phyloP scores from a whole-genome alignment of 2,888 invertebrate species.

The Miltochrista miniata region DNA sequence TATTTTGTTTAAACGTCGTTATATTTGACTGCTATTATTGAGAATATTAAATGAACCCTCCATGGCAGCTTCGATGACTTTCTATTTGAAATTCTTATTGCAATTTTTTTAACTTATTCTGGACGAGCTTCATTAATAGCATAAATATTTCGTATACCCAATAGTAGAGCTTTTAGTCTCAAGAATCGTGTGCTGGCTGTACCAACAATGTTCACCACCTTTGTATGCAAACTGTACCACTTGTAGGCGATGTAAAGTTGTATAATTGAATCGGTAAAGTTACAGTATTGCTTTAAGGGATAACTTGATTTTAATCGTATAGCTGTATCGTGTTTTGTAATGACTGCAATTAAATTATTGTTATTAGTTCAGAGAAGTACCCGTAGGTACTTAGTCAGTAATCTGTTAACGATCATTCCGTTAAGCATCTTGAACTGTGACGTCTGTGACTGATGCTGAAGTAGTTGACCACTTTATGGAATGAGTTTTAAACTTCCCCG shows the following conservation, averaged over 20 bases:
- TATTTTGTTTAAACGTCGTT: neutral
- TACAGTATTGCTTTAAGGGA: conserved; percentile 3
- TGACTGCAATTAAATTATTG: conserved; percentile 10
- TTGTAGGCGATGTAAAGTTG: conserved; percentile 1
- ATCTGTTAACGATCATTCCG: too few relatives aligned
- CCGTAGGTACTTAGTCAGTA: too few relatives aligned
- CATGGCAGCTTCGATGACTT: neutral
- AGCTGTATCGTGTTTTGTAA: conserved; percentile 3
- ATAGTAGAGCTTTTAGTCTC: neutral
- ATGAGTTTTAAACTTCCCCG: too few relatives aligned
- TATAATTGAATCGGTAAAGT: conserved; percentile 3
- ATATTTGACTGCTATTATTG: neutral
- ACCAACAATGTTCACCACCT: neutral
- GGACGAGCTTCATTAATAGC: neutral
- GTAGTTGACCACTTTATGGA: too few relatives aligned
- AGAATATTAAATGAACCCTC: neutral
- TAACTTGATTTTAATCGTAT: conserved; percentile 5
- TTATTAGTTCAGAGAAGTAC: neutral
- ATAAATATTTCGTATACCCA: conserved; percentile 3
- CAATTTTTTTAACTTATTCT: neutral
- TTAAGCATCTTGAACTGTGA: too few relatives aligned
- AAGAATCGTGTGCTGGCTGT: conserved; percentile 1
- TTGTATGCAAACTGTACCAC: neutral
- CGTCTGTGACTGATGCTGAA: too few relatives aligned
- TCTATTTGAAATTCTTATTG: neutral